phyloP scores from a whole-genome alignment of 2,797 vertebrate genomes.

The Darevskia mixta region DNA sequence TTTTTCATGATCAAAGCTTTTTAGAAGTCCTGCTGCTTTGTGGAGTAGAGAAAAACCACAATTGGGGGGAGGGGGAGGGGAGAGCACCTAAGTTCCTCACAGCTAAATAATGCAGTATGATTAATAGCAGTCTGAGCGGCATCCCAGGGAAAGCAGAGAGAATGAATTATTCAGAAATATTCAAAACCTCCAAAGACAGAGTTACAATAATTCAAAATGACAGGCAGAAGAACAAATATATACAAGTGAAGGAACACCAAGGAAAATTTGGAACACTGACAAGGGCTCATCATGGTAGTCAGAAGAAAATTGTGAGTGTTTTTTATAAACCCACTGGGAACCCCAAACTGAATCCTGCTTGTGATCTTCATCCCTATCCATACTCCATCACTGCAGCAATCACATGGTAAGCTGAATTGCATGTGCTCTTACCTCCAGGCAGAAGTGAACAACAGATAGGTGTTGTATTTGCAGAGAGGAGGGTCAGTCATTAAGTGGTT shows the following conservation, averaged over 20 bases:
- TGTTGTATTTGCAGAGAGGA: too few relatives aligned
- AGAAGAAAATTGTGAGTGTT: background rate
- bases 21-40: fast-evolving
- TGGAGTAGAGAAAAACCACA: background rate
- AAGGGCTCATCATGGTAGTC: background rate
- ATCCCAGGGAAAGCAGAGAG: slow-evolving; percentile 1
- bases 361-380: background rate
- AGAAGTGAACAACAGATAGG: background rate
- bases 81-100: background rate
- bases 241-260: slow-evolving; percentile 5
- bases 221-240: slow-evolving; percentile 26
- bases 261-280: background rate
- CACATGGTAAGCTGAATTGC: background rate
- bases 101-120: slow-evolving; percentile 25
- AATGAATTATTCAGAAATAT: slow-evolving; percentile 39
- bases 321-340: slow-evolving; percentile 2
- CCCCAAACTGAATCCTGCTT: background rate
- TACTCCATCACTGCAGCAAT: background rate
- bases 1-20: background rate
- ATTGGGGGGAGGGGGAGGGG: too few relatives aligned
- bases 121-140: slow-evolving; percentile 16
- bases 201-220: slow-evolving; percentile 34
- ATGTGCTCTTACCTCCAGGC: background rate
- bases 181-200: slow-evolving; percentile 16
- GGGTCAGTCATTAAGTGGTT: too few relatives aligned